These are phyloP conservation scores for Sapayoa aenigma DNA, from an alignment of 2,113 vertebrate genomes.

Conservation along the genomic window DNA sequence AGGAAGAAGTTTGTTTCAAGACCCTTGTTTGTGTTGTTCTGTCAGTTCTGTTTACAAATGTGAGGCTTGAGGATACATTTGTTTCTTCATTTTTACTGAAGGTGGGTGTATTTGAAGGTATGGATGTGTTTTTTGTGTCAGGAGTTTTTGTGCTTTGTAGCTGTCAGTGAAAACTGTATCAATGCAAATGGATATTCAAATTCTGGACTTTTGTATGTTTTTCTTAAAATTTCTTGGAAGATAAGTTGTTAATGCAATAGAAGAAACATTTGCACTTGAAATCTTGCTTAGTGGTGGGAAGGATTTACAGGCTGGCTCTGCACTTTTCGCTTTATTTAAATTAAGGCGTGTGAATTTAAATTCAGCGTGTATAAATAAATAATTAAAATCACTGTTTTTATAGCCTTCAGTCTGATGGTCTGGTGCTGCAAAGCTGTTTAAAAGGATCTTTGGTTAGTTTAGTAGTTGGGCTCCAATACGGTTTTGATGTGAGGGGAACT, in stretches of 20 bases:
- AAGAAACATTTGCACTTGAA: not conserved
- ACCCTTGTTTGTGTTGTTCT: not conserved
- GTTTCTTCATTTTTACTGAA: not conserved
- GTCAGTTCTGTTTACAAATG: not conserved
- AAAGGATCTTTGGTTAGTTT: not conserved
- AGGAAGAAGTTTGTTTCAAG: slow-evolving; percentile 10
- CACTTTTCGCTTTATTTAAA: not conserved
- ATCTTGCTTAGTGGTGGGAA: not conserved
- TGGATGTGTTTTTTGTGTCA: not conserved
- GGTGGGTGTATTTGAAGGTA: not conserved
- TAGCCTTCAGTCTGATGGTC: not conserved
- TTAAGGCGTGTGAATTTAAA: not conserved
- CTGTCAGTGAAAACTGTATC: not conserved
- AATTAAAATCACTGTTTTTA: not conserved
- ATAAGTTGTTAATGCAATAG: not conserved
- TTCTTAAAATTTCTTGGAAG: not conserved
- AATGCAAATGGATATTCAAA: not conserved
- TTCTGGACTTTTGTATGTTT: not conserved
- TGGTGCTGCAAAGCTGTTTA: not conserved
- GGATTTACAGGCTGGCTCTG: not conserved
- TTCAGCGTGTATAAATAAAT: not conserved
- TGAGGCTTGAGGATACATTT: not conserved
- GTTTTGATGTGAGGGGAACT: not conserved
- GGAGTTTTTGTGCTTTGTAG: not conserved
- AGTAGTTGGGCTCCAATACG: not conserved